phyloP scores from a whole-genome alignment of 2,888 invertebrate genomes.

The Drosophila glabriapex region DNA sequence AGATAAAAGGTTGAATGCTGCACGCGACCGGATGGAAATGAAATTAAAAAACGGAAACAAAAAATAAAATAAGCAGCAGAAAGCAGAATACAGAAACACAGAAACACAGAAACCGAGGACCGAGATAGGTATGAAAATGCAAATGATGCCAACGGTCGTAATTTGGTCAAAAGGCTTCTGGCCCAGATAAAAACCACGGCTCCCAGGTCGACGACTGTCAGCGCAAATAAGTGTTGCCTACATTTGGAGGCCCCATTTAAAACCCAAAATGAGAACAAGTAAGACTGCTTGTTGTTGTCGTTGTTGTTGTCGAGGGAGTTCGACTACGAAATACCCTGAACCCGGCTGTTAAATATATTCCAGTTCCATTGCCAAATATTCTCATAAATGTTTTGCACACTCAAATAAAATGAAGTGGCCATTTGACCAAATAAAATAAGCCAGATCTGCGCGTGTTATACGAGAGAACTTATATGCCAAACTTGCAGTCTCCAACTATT shows the following conservation, averaged over 20 bases:
- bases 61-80: conserved; percentile 8
- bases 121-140: conserved; percentile 36
- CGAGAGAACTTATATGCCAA: too few species aligned
- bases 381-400: background rate
- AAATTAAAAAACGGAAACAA: conserved; percentile 49
- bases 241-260: conserved; percentile 30
- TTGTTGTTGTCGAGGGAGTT: background rate
- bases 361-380: background rate
- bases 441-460: background rate
- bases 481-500: background rate
- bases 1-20: conserved; percentile 43
- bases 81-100: background rate
- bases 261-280: conserved; percentile 4
- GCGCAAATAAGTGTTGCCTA: conserved; percentile 66
- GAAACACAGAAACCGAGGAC: background rate
- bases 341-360: background rate
- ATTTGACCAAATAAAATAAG: background rate
- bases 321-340: background rate
- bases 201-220: conserved; percentile 22
- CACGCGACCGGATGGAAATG: conserved; percentile 49
- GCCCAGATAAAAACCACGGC: conserved; percentile 31
- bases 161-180: conserved; percentile 50
- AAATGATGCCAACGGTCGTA: conserved; percentile 50
- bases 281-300: background rate
- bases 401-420: conserved; percentile 8